Evolutionary conservation across 2,888 invertebrate species (phyloP), one percentile per base, ranked within the genome.

Genomic region (Hymenopus coronatus): DNA sequence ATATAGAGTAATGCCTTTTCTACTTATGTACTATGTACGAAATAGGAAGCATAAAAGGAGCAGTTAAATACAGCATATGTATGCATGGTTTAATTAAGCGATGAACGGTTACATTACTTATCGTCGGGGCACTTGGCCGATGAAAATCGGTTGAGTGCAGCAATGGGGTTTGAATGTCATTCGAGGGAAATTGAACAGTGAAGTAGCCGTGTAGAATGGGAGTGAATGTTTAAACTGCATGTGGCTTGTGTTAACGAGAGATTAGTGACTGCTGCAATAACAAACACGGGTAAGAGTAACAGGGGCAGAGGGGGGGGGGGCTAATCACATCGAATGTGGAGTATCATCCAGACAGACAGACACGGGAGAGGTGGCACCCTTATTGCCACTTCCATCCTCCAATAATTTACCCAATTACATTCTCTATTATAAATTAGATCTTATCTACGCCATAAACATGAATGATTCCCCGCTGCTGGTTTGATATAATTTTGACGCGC

Each of bases 401-500:
- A 86, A 86, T 86, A 86, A 86, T 86, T 86, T 86, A 86, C 86
- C 70, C 28, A 86, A 86, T 86, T 81, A 86, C 86, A 86, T 86
- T 86, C 86, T 86, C 86, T 86, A 86, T 86, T 81, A 86, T 86
- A 86, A 86, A 86, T 86, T 86, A 70, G 86, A 86, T 86, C 81
- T 86, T 86, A 86, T 86, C 86, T 84, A 33, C 86, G 81, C 86
- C 86, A 81, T 86, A 86, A 86, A 86, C 86, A 86, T 86, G 81
- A 54, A 86, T 86, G 86, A 86, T 86, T 86, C 81, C 81, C 86
- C 28, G 20, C 70, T 81, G 28, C 3, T 15, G 54, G 81, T 81
- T 81, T 81, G 70, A 86, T 86, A 86, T 86, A 54, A 81, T 86
- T 86, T 28, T 81, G 86, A 86, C 86, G 86, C 81, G 54, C 15